Evolutionary conservation across 2,888 invertebrate genomes (phyloP), one percentile per base, ranked within the genome.

Genomic region (Nomada flava): DNA sequence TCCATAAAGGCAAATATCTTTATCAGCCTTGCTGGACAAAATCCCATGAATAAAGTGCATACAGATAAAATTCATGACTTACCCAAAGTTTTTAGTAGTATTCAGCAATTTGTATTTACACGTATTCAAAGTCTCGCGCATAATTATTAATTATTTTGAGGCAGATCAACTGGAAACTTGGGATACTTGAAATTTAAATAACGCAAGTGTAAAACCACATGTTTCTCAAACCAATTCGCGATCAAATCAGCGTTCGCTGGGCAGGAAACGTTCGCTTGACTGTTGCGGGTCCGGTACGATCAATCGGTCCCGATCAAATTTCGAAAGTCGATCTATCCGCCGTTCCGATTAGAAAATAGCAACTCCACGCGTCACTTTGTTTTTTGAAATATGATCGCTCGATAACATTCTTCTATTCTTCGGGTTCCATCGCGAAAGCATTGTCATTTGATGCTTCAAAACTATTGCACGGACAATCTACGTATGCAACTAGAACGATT

Each of bases 51-150:
- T 13, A 2, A 13, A 13, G 13, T 36, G 36, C 36, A 23, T 52
- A 52, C 9, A 29, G 2, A 42, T 9, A 36, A 5, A 44, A 44
- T 20, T 18, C 2, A 5, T 4, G 26, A 86, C 86, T 87, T 81
- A 87, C 86, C 83, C 42, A 0, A 64, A 63, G 11, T 52, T 15
- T 11, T 62, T 69, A 2, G 67, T 26, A 23, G 80, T 26, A 10
- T 52, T 60, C 64, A 87, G 23, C 10, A 78, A 68, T 3, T 79
- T 82, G 10, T 87, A 87, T 10, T 80, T 82, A 80, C 85, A 86
- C 11, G 29, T 71, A 15, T 53, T 57, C 9, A 53, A 42, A 9
- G 65, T 29, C 0, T 60, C 80, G 20, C 69, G 78, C 78, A 74
- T 18, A n/a, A 29, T 20, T 18, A 29, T 26, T 23, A 11, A 13